Conservation (phyloP, 1,140 invertebrate species). For the Nylanderia fulva region DNA sequence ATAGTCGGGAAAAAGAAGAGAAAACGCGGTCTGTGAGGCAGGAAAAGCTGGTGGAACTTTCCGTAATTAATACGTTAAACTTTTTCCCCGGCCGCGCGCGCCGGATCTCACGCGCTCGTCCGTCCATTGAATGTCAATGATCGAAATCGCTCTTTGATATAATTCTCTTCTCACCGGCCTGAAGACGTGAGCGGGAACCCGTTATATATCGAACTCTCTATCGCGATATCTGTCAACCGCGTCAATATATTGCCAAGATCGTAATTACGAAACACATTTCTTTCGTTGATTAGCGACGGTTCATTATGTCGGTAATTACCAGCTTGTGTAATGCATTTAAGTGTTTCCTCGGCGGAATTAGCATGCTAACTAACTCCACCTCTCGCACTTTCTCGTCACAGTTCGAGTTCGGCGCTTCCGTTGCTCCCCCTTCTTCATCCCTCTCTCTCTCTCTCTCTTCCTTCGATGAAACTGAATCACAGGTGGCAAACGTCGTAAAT, state of each 20-base stretch:
- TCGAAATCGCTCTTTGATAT: conserved; percentile 75
- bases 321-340: conserved; percentile 81
- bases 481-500: conserved; percentile 72
- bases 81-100: conserved; percentile 60
- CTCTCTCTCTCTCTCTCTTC: conserved; percentile 38
- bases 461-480: conserved; percentile 66
- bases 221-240: conserved; percentile 14
- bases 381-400: conserved; percentile 54
- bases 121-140: conserved; percentile 73
- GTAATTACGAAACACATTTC: conserved; percentile 66
- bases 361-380: conserved; percentile 77
- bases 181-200: conserved; percentile 67
- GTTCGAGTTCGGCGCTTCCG: conserved; percentile 62
- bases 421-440: conserved; percentile 10
- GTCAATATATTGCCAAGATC: conserved; percentile 30
- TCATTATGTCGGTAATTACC: conserved; percentile 80
- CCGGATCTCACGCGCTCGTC: conserved; percentile 66
- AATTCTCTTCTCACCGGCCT: conserved; percentile 59
- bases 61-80: conserved; percentile 77
- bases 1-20: conserved; percentile 10
- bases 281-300: conserved; percentile 78
- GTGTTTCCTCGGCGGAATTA: conserved; percentile 78
- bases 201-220: conserved; percentile 45
- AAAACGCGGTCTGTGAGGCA: conserved; percentile 40
- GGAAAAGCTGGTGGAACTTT: conserved; percentile 66